Evolutionary conservation across 2,113 vertebrate genomes (phyloP).

Genomic region (Glareola pratincola): DNA sequence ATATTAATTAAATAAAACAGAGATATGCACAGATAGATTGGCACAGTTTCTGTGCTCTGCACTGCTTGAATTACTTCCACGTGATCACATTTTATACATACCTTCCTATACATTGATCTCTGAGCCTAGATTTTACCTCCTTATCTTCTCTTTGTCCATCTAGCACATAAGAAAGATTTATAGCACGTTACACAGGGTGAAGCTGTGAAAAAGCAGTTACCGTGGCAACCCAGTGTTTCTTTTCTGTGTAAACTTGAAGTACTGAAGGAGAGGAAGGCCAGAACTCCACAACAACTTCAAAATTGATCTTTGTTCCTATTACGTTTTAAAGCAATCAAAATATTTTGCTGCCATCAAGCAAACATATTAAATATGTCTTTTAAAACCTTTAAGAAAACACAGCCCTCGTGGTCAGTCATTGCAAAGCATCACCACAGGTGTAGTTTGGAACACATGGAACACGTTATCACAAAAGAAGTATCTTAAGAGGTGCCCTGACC

Average conservation of each 20-base stretch:
- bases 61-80: background rate
- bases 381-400: background rate
- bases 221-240: slow-evolving; percentile 55
- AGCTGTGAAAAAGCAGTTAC: slow-evolving; percentile 57
- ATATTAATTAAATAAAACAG: background rate
- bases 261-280: background rate
- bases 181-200: slow-evolving; percentile 29
- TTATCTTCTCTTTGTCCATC: slow-evolving; percentile 49
- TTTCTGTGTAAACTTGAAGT: slow-evolving; percentile 34
- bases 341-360: background rate
- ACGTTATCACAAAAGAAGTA: accelerated
- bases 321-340: background rate
- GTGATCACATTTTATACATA: background rate
- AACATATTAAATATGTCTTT: background rate
- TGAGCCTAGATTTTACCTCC: slow-evolving; percentile 40
- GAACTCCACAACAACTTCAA: slow-evolving; percentile 12
- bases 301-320: background rate
- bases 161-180: slow-evolving; percentile 52
- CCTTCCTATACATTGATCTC: background rate
- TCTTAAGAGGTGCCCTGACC: background rate
- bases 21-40: background rate
- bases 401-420: background rate
- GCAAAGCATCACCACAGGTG: background rate
- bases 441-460: background rate
- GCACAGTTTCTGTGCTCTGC: background rate